These are phyloP conservation scores for Euzophera pinguis DNA, from an alignment of 2,888 invertebrate species.

Conservation along the genomic window DNA sequence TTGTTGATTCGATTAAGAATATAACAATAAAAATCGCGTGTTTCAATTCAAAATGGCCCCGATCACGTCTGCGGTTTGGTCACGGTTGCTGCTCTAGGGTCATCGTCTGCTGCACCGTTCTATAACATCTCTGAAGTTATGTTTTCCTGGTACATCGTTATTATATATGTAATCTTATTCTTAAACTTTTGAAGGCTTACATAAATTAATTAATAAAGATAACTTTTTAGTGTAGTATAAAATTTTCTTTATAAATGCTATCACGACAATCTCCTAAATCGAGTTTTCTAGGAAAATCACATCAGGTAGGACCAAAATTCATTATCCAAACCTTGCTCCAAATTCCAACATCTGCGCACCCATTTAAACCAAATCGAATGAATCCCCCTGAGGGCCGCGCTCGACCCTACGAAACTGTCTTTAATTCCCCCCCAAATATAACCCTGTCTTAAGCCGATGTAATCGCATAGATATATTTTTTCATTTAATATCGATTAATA, in stretches of 20 bases:
- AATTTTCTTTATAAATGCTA: too few relatives aligned
- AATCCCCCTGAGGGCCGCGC: neutral
- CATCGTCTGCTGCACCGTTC: constrained; percentile 4
- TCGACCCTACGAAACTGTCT: constrained; percentile 2
- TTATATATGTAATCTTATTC: neutral
- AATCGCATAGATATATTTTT: neutral
- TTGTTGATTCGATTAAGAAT: constrained; percentile 14
- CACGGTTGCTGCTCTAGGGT: constrained; percentile 18
- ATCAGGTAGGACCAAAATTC: neutral
- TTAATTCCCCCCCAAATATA: constrained; percentile 2
- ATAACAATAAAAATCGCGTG: constrained; percentile 12
- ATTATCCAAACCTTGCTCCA: neutral
- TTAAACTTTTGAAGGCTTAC: too few relatives aligned
- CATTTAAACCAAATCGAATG: constrained; percentile 6
- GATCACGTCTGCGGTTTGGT: constrained; percentile 13
- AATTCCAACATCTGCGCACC: constrained; percentile 1
- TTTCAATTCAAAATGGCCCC: neutral
- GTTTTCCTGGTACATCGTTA: constrained; percentile 1
- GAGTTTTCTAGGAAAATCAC: neutral
- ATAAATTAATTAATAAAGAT: too few relatives aligned
- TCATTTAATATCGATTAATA: neutral
- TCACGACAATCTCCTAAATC: neutral
- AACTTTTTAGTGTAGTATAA: too few relatives aligned
- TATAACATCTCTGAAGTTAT: neutral
- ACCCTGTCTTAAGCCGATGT: constrained; percentile 1